Evolutionary conservation across 2,888 invertebrate genomes (phyloP), one percentile per base, ranked within the genome.

Genomic region (Drosophila birchii): DNA sequence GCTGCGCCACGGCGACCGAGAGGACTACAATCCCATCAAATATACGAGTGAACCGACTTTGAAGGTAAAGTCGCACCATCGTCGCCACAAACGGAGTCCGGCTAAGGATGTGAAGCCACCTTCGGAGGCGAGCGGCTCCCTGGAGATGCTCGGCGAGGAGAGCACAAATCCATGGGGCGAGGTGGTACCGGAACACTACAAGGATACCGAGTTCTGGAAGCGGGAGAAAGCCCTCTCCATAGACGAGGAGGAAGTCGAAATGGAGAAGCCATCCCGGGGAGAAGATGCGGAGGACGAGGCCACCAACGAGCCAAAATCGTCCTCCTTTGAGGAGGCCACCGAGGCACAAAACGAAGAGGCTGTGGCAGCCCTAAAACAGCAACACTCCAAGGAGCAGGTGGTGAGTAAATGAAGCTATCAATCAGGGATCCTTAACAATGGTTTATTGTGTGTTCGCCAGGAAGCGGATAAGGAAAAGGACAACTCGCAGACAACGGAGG

Each of bases 241-340:
- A 36, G 90, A 91, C 43, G 92, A 92, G 64, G 92, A 92, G 63
- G 87, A 86, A 14, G 57, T 78, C 4, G 91, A 89, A 8, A 36
- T 81, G 20, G 91, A 89, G 39, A 75, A 73, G 34, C 67, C 78
- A 9, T 75, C 85, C 5, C 79, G 78, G 3, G 80, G 80, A 9
- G 80, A 83, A 26, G 83, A 90, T 23, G 73, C 80, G 1, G 61
- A 75, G 9, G 72, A 77, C 5, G 70, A 71, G 20, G 81, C 84
- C 20, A 86, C 75, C 11, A 89, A 89, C 58, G 73, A 91, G 32
- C 90, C 92, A 7, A 90, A 91, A 36, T 80, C 90, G 34, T 91
- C 92, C 3, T 91, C 92, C 3, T 93, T 93, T 54, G 93, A 93
- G 78, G 92, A 92, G 49, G 93, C 93, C 7, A 91, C 91, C 1